These are phyloP conservation scores for Perca flavescens DNA, from an alignment of 2,113 vertebrate species.

Conservation along the genomic window DNA sequence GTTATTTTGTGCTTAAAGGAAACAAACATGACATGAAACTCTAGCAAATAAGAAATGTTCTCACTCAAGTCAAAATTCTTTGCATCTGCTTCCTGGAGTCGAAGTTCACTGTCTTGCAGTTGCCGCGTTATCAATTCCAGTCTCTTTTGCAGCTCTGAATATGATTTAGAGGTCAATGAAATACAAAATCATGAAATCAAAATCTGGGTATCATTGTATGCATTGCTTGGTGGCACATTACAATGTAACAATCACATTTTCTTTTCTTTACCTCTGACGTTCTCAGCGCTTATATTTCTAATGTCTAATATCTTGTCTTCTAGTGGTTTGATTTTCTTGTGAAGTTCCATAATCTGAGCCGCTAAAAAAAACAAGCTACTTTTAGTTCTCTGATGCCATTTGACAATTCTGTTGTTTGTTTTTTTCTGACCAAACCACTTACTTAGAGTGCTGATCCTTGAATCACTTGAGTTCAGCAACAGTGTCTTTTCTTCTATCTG, in stretches of 20 bases:
- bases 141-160: slow-evolving; percentile 50
- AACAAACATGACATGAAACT: not conserved
- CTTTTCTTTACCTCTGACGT: slow-evolving; percentile 32
- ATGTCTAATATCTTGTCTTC: slow-evolving; percentile 19
- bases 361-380: slow-evolving; percentile 23
- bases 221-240: not conserved
- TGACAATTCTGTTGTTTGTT: not conserved
- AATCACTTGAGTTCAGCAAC: not conserved
- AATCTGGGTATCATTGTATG: not conserved
- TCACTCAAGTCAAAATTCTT: slow-evolving; percentile 33
- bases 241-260: not conserved
- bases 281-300: slow-evolving; percentile 4
- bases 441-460: slow-evolving; percentile 31
- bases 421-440: slow-evolving; percentile 7
- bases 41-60: not conserved
- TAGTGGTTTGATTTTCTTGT: slow-evolving; percentile 33
- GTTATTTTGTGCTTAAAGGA: not conserved
- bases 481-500: slow-evolving; percentile 30
- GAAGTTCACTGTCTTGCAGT: slow-evolving; percentile 49
- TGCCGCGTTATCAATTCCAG: slow-evolving; percentile 16
- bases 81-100: slow-evolving; percentile 11
- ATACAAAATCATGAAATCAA: not conserved
- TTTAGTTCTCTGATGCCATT: not conserved
- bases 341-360: slow-evolving; percentile 54
- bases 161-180: not conserved